Base-by-base conservation (phyloP, 1,140 invertebrate genomes). In the Periplaneta americana region DNA sequence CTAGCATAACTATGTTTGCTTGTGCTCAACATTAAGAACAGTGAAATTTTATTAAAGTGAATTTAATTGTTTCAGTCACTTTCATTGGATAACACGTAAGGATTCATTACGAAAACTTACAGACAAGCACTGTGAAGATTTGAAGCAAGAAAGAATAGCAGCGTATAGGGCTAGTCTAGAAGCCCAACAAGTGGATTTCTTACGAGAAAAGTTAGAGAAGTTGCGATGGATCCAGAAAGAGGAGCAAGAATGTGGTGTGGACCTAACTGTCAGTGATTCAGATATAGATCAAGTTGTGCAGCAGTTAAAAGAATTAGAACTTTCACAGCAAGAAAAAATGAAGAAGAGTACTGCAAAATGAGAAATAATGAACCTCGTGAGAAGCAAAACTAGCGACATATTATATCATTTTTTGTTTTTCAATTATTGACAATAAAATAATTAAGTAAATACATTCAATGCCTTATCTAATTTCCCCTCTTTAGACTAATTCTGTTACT, bases 141-240 rank as follows among this genome's bases (percentile, higher is more conserved):
- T 96, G 1, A 89, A 90, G 78, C 85, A 92, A 32, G 88, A 91
- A 34, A 94, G 93, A 83, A 84, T 96, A 5, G 85, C 91, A 13
- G 90, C 89, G 8, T 95, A 96, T 83, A 91, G 89, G 84, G 87
- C 86, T 77, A 85, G 92, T 83, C 85, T 96, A 35, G 90, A 94
- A 86, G 86, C 85, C 34, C 90, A 96, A 86, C 92, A 96, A 85
- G 92, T 92, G 39, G 86, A 88, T 9, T 96, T 95, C 85, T 89
- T 93, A 3, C 85, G 87, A 81, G 86, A 93, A 39, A 93, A 93
- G 84, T 85, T 86, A 0, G 85, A 91, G 80, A 89, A 90, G 36
- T 86, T 96, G 37, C 88, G 90, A 76, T 94, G 93, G 84, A 95
- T 96, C 28, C 90, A 92, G 75, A 89, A 92, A 82, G 94, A 95